Base-by-base conservation (phyloP, 1,140 invertebrate genomes). In the Sipha flava region DNA sequence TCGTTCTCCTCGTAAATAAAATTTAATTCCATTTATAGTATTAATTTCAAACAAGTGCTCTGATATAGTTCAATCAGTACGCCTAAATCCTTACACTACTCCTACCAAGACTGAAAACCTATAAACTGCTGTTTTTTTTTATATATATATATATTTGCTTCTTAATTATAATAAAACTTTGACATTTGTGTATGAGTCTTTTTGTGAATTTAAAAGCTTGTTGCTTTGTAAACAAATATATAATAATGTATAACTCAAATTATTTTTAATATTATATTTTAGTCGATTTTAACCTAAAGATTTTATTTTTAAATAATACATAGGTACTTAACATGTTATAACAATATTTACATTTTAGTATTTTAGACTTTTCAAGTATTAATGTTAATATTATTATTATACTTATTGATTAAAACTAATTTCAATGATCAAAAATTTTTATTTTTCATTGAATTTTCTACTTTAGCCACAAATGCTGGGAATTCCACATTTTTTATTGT, bases 1-100 rank as follows among this genome's bases (percentile, higher is more conserved):
- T 37, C 52, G 73, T 57, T 77, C 73, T 23, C 49, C 73, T 16
- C 73, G 47, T n/a, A 77, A 77, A 57, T 57, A 75, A 57, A 54
- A 40, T 37, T 9, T 21, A 23, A 75, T 77, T 77, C 73, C 52
- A 77, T 77, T 73, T 54, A 54, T 57, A 77, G 52, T 77, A 26
- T 57, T 75, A 75, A 21, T 75, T 75, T 37, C 16, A 29, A 40
- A 16, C 21, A 43, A 26, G 31, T 57, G 10, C n/a, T 77, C 16
- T 77, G 29, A 37, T 47, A 49, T 47, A 75, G 47, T 7, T 34
- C 12, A 37, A 75, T 52, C 45, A 18, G 47, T 75, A 75, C 26
- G 34, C 34, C 21, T 5, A 40, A 59, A 77, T 49, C 34, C 52
- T 47, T 47, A 47, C 52, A 40, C 52, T 40, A 75, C 49, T 59